A percentile compares a stretch with the other conserved stretches of the same genome.
Evolutionary conservation across 2,797 vertebrate genomes (phyloP).

Genomic region (Danio albolineatus): DNA sequence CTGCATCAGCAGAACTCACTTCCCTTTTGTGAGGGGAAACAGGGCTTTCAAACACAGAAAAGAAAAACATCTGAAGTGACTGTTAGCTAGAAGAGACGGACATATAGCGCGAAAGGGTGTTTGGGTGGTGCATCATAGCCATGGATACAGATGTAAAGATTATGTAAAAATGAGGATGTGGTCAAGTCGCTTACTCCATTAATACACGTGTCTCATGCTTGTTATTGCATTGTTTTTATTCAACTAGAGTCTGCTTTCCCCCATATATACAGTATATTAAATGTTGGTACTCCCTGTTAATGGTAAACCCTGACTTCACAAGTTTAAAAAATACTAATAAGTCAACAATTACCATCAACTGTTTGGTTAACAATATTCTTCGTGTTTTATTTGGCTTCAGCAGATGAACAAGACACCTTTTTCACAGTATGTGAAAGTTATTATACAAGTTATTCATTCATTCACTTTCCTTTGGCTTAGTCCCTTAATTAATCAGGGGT

Average conservation of each 20-base stretch:
- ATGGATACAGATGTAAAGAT: background rate
- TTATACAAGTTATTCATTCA: no score
- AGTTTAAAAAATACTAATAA: no score
- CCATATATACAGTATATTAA: background rate
- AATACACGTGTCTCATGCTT: background rate
- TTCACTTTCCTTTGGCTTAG: no score
- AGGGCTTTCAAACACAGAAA: slow-evolving; percentile 50
- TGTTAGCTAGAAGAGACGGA: slow-evolving; percentile 13
- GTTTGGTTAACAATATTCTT: no score
- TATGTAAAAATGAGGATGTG: background rate
- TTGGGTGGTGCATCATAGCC: background rate
- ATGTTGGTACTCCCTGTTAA: no score
- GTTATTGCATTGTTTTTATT: background rate
- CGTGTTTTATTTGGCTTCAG: no score
- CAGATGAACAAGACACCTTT: no score
- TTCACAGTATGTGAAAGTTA: no score
- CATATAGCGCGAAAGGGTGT: background rate
- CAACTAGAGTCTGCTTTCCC: background rate
- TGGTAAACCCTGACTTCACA: no score
- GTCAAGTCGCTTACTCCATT: background rate
- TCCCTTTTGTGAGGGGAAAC: slow-evolving; percentile 67
- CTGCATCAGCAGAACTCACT: slow-evolving; percentile 72
- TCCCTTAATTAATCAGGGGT: no score
- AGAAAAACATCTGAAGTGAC: slow-evolving; percentile 34
- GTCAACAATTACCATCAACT: no score